Percentiles rank a stretch among this genome's conserved stretches.
Evolutionary conservation across 2,888 invertebrate species (phyloP).

Genomic region (Phortica magna): DNA sequence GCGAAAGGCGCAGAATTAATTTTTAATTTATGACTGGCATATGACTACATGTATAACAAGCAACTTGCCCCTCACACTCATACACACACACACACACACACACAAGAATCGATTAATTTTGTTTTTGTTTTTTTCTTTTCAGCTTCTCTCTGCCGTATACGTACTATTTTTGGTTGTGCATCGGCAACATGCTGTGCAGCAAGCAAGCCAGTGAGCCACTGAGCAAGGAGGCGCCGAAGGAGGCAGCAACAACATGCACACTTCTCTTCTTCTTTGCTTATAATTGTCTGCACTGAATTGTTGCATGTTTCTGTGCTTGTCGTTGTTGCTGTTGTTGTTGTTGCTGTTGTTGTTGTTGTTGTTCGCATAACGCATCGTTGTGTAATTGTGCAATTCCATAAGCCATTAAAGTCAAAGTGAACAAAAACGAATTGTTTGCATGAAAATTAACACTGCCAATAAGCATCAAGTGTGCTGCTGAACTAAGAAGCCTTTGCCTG

Average conservation of each 20-base stretch:
- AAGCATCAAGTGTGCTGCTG: no score
- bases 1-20: slow-evolving; percentile 19
- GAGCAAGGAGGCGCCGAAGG: neutral
- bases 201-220: neutral
- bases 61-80: neutral
- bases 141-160: neutral
- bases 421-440: no score
- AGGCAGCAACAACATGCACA: neutral
- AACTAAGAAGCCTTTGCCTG: no score
- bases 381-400: slow-evolving; percentile 18
- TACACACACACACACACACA: neutral
- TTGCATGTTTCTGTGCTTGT: neutral
- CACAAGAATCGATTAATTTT: slow-evolving; percentile 11
- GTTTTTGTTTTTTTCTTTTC: neutral
- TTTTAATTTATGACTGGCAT: slow-evolving; percentile 33
- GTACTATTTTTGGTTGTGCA: neutral
- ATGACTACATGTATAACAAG: slow-evolving; percentile 30
- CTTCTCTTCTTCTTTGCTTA: neutral
- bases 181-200: slow-evolving; percentile 11
- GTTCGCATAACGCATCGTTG: neutral
- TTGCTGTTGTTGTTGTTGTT: neutral
- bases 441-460: no score
- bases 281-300: neutral
- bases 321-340: neutral
- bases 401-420: neutral